phyloP scores from a whole-genome alignment of 2,113 vertebrate genomes.

The Bos javanicus region DNA sequence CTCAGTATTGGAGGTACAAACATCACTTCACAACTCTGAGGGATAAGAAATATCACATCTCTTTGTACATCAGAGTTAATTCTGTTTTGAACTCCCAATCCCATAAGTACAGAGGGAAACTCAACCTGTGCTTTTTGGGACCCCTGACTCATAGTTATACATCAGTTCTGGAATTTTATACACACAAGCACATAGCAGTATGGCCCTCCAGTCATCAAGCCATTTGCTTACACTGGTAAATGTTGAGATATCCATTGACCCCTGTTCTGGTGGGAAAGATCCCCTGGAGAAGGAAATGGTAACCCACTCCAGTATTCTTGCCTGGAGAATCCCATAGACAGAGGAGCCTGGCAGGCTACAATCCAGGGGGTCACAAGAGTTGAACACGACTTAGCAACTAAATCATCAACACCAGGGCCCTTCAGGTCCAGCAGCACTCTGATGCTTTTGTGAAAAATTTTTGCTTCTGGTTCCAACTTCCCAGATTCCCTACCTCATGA shows the following conservation, averaged over 20 bases:
- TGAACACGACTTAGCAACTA: background rate
- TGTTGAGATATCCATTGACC: background rate
- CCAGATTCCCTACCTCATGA: background rate
- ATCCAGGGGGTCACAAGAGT: background rate
- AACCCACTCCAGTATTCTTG: background rate
- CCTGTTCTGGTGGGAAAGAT: background rate
- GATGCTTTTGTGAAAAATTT: background rate
- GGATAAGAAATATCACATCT: background rate
- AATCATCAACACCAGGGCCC: background rate
- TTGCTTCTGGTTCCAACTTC: background rate
- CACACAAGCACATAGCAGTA: background rate
- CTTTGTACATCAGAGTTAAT: slow-evolving; percentile 17
- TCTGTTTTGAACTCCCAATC: background rate
- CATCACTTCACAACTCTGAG: background rate
- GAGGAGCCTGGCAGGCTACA: background rate
- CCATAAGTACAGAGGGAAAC: background rate
- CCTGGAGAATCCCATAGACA: background rate
- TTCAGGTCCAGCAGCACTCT: background rate
- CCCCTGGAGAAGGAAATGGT: background rate
- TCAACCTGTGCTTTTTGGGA: background rate
- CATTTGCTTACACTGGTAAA: background rate
- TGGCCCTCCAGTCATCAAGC: background rate
- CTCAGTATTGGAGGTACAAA: background rate
- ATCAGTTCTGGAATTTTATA: background rate
- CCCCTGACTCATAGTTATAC: background rate